phyloP scores from a whole-genome alignment of 2,797 vertebrate genomes.

The Podarcis siculus region DNA sequence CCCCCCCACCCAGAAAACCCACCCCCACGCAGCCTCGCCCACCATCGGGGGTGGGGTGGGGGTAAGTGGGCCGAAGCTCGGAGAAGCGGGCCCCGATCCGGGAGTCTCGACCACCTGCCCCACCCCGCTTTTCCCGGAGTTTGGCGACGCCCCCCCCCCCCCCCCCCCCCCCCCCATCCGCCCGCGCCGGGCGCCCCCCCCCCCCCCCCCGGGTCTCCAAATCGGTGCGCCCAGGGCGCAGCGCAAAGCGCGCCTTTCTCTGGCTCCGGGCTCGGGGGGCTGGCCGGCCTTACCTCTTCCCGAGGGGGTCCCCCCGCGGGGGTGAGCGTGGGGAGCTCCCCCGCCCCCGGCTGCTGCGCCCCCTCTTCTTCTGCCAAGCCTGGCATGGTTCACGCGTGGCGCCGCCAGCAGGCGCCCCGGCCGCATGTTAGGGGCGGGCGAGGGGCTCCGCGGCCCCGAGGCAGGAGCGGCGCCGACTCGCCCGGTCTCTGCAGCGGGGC shows the following conservation, averaged over 20 bases:
- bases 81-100: not conserved
- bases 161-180: accelerated
- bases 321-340: slow-evolving; percentile 35
- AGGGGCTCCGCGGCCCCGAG: not conserved
- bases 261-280: too few species aligned
- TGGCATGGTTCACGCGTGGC: slow-evolving; percentile 16
- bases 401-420: slow-evolving; percentile 8
- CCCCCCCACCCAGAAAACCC: not conserved
- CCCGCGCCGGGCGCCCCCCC: too few species aligned
- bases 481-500: not conserved
- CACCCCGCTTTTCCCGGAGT: too few species aligned
- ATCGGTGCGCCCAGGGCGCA: slow-evolving; percentile 4
- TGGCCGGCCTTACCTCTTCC: slow-evolving; percentile 15
- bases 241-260: not conserved
- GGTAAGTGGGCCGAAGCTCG: not conserved
- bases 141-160: too few species aligned
- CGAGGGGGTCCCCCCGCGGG: slow-evolving; percentile 31
- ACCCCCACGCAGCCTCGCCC: not conserved
- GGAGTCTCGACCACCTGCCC: not conserved
- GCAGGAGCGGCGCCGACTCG: not conserved
- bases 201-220: not conserved
- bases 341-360: slow-evolving; percentile 18
- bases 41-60: not conserved
- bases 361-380: not conserved
- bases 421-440: slow-evolving; percentile 14